A percentile compares a stretch with the other conserved stretches of the same genome.
Conservation (phyloP, 2,797 vertebrate species). For the Sebastes diaconus region DNA sequence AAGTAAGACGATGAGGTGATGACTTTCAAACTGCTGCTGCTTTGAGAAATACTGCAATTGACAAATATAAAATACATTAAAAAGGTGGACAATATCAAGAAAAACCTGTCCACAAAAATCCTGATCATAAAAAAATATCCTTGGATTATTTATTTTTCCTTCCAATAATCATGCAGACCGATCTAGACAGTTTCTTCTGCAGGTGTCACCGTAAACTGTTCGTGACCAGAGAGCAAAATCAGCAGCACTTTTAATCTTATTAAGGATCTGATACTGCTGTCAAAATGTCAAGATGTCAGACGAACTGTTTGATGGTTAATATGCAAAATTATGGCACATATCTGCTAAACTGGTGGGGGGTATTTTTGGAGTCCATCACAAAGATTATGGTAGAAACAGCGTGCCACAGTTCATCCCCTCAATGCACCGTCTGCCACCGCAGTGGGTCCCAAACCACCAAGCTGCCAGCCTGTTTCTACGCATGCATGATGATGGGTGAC, state of each 20-base stretch:
- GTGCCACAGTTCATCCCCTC: conserved; percentile 40
- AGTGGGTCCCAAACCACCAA: conserved; percentile 51
- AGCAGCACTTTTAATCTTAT: not conserved
- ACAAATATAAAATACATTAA: not conserved
- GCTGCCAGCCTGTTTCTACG: conserved; percentile 55
- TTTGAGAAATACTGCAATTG: not conserved
- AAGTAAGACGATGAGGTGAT: not conserved
- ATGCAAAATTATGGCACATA: conserved; percentile 46
- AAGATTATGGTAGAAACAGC: conserved; percentile 45
- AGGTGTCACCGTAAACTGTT: not conserved
- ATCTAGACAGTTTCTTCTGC: not conserved
- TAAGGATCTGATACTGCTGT: conserved; percentile 3
- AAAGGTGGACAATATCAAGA: not conserved
- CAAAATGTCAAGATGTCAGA: conserved; percentile 16
- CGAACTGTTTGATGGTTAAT: conserved; percentile 8
- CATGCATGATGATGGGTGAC: conserved; percentile 59
- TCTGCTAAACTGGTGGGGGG: conserved; percentile 35
- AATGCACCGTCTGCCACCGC: conserved; percentile 60
- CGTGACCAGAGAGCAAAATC: conserved; percentile 1
- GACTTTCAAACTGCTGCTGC: not conserved
- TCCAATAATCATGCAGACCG: not conserved
- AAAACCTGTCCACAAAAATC: not conserved
- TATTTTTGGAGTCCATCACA: conserved; percentile 33
- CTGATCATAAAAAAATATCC: not conserved
- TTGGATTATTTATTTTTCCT: not conserved